A percentile compares a stretch with the other conserved stretches of the same genome.
These are phyloP conservation scores for Stegodyphus mimosarum DNA, from an alignment of 1,140 invertebrate genomes.

Conservation along the genomic window DNA sequence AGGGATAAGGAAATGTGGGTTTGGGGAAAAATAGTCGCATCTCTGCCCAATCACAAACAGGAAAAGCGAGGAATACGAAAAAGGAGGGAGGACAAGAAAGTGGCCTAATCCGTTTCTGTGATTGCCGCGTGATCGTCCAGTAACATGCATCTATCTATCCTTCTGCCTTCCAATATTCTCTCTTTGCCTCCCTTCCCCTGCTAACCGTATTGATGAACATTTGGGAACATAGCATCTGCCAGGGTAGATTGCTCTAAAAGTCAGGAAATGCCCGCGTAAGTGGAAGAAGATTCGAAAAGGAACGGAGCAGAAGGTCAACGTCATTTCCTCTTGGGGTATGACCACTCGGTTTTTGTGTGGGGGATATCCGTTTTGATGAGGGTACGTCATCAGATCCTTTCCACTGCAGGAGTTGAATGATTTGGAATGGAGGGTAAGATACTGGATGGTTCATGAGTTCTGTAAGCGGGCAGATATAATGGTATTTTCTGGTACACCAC, in stretches of 20 bases:
- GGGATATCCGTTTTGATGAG: not conserved
- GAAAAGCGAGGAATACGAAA: not conserved
- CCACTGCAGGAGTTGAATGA: not conserved
- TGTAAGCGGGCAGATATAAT: too few relatives aligned
- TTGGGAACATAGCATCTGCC: constrained; percentile 1
- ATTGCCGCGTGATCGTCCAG: not conserved
- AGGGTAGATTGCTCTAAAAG: not conserved
- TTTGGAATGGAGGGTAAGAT: not conserved
- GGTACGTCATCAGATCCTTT: not conserved
- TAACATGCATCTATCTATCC: not conserved
- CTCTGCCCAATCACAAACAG: not conserved
- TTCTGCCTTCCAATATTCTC: not conserved
- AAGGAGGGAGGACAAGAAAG: not conserved
- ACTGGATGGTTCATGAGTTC: too few relatives aligned
- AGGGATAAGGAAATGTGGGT: not conserved
- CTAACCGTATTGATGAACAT: constrained; percentile 4
- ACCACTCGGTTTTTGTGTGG: not conserved
- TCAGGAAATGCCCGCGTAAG: not conserved
- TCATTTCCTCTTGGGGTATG: constrained; percentile 1
- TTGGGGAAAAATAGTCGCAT: not conserved
- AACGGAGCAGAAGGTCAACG: not conserved
- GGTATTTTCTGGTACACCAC: too few relatives aligned
- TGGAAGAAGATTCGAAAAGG: not conserved
- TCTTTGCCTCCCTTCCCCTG: too few relatives aligned
- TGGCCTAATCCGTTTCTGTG: constrained; percentile 26